Percentiles rank a stretch among this genome's conserved stretches.
Evolutionary conservation across 2,113 vertebrate species (phyloP).

Genomic region (Actinemys pallida): DNA sequence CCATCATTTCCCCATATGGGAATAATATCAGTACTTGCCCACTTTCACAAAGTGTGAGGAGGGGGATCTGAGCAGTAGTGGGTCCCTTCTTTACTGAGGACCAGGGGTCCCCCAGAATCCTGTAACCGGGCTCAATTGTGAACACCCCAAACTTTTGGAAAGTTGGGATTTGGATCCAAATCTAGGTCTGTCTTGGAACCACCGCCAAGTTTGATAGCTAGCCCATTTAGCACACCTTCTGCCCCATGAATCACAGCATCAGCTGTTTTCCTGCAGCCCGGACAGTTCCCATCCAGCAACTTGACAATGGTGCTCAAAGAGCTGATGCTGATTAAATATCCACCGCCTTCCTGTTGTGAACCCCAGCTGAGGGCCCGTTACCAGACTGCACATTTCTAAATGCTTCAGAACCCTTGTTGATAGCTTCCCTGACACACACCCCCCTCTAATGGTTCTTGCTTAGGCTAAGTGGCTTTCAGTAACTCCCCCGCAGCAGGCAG

Average conservation of each 20-base stretch:
- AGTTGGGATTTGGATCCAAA: background rate
- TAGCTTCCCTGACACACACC: background rate
- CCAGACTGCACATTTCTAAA: background rate
- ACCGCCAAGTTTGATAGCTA: background rate
- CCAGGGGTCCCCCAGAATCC: too few relatives aligned
- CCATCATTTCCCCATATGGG: background rate
- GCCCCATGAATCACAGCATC: background rate
- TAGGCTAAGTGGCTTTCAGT: rapidly evolving
- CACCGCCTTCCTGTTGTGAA: background rate
- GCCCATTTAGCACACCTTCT: background rate
- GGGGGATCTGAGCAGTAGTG: background rate
- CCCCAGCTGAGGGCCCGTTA: conserved; percentile 14
- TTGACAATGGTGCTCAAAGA: too few relatives aligned
- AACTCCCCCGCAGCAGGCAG: background rate
- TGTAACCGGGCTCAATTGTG: background rate
- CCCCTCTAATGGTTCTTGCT: background rate
- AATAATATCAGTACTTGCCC: background rate
- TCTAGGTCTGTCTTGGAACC: background rate
- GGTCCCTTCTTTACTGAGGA: background rate
- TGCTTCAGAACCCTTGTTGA: background rate
- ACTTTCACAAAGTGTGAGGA: background rate
- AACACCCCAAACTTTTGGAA: background rate
- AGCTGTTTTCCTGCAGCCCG: background rate
- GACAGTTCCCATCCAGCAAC: background rate
- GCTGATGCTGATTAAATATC: background rate